phyloP scores from a whole-genome alignment of 2,888 invertebrate species.

The Encarsia formosa region DNA sequence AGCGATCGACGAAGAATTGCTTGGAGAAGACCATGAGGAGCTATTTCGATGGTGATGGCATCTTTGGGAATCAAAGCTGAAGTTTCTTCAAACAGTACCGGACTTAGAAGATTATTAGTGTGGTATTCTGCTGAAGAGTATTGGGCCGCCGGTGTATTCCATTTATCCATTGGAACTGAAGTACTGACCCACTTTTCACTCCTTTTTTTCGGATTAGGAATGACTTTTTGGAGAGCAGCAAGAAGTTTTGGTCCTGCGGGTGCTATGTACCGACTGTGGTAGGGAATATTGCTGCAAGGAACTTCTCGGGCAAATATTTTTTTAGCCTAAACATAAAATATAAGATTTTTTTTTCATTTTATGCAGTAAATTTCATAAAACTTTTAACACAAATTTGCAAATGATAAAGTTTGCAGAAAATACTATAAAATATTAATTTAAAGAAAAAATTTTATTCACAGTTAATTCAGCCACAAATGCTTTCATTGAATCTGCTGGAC shows the following conservation, averaged over 20 bases:
- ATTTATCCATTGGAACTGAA: conserved; percentile 68
- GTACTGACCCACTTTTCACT: conserved; percentile 81
- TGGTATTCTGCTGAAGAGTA: conserved; percentile 83
- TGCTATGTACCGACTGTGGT: conserved; percentile 80
- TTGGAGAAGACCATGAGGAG: conserved; percentile 85
- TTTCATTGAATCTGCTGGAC: conserved; percentile 67
- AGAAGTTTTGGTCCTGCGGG: conserved; percentile 66
- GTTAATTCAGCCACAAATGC: conserved; percentile 62
- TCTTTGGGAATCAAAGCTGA: conserved; percentile 73
- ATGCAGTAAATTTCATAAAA: too few relatives aligned
- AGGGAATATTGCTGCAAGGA: conserved; percentile 82
- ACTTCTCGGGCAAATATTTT: conserved; percentile 80
- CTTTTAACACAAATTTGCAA: too few relatives aligned
- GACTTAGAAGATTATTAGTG: conserved; percentile 74
- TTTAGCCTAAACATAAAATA: conserved; percentile 54
- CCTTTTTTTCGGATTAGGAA: conserved; percentile 64
- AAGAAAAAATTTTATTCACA: conserved; percentile 29
- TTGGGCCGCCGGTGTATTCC: conserved; percentile 64
- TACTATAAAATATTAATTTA: too few relatives aligned
- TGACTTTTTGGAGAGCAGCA: conserved; percentile 61
- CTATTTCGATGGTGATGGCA: conserved; percentile 82
- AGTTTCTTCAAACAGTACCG: conserved; percentile 74
- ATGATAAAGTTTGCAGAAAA: too few relatives aligned
- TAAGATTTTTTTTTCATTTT: not conserved
- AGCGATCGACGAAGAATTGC: conserved; percentile 79